Evolutionary conservation across 2,113 vertebrate genomes (phyloP).

Genomic region (Sapajus apella): DNA sequence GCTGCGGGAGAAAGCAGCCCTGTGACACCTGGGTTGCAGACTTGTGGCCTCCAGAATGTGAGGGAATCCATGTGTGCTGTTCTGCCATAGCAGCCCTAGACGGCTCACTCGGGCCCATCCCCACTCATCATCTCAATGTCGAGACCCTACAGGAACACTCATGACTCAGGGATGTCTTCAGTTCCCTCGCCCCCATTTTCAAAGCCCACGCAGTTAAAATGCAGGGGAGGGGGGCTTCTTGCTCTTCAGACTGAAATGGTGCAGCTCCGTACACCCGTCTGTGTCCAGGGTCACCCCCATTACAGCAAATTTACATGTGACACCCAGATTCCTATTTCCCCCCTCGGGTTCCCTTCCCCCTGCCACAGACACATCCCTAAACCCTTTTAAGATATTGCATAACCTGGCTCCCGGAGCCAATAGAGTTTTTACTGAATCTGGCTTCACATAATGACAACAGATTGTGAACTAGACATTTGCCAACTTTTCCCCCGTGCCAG

Average conservation of each 20-base stretch:
- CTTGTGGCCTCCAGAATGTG: background rate
- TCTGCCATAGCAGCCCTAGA: fast-evolving
- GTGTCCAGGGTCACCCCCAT: fast-evolving
- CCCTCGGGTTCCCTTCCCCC: fast-evolving
- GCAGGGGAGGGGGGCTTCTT: fast-evolving
- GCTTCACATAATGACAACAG: background rate
- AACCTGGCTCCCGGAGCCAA: background rate
- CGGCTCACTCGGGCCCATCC: background rate
- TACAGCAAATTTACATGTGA: fast-evolving
- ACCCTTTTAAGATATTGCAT: fast-evolving
- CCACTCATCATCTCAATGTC: fast-evolving
- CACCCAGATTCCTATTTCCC: background rate
- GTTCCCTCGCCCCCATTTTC: background rate
- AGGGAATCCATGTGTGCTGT: too few species aligned
- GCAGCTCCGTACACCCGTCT: background rate
- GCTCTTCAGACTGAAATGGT: background rate
- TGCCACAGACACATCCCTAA: background rate
- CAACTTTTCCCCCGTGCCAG: background rate
- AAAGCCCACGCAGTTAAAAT: background rate
- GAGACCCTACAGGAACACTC: background rate
- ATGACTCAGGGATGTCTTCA: too few species aligned
- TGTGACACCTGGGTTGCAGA: background rate
- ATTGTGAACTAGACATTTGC: background rate
- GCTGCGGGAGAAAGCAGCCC: background rate
- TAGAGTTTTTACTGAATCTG: background rate